These are phyloP conservation scores for Drosophila eohydei DNA, from an alignment of 2,888 invertebrate genomes.

Conservation along the genomic window DNA sequence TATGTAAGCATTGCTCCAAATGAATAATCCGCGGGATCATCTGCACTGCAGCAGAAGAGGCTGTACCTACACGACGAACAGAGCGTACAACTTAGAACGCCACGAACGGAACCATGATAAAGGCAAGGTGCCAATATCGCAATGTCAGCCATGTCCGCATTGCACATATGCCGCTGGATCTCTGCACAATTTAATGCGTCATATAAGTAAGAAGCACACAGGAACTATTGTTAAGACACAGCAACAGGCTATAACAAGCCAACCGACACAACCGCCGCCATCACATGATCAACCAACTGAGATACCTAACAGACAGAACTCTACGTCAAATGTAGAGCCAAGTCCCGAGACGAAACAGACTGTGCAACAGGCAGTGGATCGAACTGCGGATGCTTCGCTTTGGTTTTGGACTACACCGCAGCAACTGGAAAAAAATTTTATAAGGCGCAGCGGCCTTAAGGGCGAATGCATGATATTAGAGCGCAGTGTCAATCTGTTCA, in stretches of 20 bases:
- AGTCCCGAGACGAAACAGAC: not conserved
- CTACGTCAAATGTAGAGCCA: not conserved
- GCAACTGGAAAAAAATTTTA: conserved; percentile 42
- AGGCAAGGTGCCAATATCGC: conserved; percentile 46
- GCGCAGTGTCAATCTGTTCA: conserved; percentile 34
- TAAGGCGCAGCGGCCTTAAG: conserved; percentile 26
- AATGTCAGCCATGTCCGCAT: conserved; percentile 53
- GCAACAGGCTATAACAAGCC: not conserved
- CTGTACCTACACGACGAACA: conserved; percentile 52
- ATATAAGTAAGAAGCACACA: conserved; percentile 45
- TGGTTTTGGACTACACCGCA: conserved; percentile 46
- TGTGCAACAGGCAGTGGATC: not conserved
- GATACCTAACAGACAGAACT: not conserved
- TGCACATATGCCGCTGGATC: conserved; percentile 53
- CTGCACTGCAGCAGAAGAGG: conserved; percentile 44
- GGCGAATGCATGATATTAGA: conserved; percentile 23
- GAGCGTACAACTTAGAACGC: conserved; percentile 45
- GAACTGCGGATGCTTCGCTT: conserved; percentile 16
- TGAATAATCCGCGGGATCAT: conserved; percentile 46
- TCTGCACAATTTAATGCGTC: conserved; percentile 50
- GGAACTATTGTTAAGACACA: conserved; percentile 18
- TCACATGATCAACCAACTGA: not conserved
- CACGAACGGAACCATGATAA: conserved; percentile 55
- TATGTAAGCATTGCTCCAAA: conserved; percentile 19
- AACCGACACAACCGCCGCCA: not conserved